Evolutionary conservation across 2,797 vertebrate genomes (phyloP).

Genomic region (Halcyon smyrnensis): DNA sequence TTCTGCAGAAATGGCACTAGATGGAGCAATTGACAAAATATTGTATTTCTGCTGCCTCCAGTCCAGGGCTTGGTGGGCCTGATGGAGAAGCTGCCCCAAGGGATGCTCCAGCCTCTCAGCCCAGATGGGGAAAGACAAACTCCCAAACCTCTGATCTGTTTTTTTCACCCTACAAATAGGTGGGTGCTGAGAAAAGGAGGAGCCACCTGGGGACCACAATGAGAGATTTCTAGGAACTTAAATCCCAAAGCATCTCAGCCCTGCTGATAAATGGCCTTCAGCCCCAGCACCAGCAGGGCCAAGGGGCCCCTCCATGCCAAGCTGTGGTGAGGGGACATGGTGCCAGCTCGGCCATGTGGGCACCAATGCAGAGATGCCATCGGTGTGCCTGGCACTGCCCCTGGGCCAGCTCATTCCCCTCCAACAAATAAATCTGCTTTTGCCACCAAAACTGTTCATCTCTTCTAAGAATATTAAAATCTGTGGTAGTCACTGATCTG

Average conservation of each 20-base stretch:
- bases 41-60: constrained; percentile 2
- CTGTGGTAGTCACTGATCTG: not conserved
- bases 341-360: not conserved
- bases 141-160: not conserved
- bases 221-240: not conserved
- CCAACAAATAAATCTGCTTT: not conserved
- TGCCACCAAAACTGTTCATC: rapidly evolving
- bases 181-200: not conserved
- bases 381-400: rapidly evolving
- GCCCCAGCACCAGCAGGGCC: not conserved
- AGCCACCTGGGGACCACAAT: rapidly evolving
- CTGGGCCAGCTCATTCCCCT: not conserved
- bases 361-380: not conserved
- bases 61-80: not conserved
- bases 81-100: not conserved
- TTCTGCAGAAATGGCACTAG: constrained; percentile 64
- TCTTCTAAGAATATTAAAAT: not conserved
- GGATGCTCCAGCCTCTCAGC: not conserved
- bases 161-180: not conserved
- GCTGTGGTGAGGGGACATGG: rapidly evolving
- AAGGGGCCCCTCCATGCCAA: rapidly evolving
- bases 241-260: not conserved
- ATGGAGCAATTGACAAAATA: constrained; percentile 71
- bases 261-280: rapidly evolving
- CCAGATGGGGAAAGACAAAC: rapidly evolving